Base-by-base conservation (phyloP, 35 echinoderm and acorn worm genomes). In the Heliocidaris erythrogramma region DNA sequence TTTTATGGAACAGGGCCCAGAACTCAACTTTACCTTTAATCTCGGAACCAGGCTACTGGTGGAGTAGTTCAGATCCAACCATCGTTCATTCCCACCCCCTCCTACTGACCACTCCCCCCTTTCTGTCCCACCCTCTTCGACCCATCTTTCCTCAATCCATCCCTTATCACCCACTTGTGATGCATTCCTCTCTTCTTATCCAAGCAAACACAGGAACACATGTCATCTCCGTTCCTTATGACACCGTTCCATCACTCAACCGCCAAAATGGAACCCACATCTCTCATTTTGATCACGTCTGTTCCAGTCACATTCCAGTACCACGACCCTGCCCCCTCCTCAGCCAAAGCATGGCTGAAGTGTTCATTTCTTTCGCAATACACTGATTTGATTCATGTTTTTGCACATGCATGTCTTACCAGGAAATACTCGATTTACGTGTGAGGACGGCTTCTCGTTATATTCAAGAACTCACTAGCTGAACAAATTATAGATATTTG, bases 161-260 rank as follows among this genome's bases (percentile, higher is more conserved):
- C 21, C 21, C n/a, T 86, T 86, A 86, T 86, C 85, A 32, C 85
- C 85, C 85, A 86, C 85, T 86, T 86, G 85, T 86, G 85, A 13
- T 13, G 47, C 87, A 89, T 89, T 89, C 87, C 16, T 88, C 9
- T 5, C 7, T 48, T 32, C 87, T 32, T 89, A 89, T 89, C 87
- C 31, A 89, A 89, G 87, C 87, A 89, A 89, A 89, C 31, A 89
- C 30, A 89, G 87, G 87, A 42, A 7, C 4, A 78, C 18, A 78
- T 78, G 65, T 78, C 65, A 78, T n/a, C 65, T n/a, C 27, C 27
- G 65, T 78, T 78, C 27, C 27, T 78, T 78, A 27, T 78, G 65
- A 78, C 18, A 7, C 6, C 87, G 47, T 89, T 89, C 87, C 30
- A 89, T 89, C 87, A 89, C 31, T 89, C 87, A 32, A 47, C 87